These are phyloP conservation scores for Calvadosia cruxmelitensis DNA, from an alignment of 30 jellyfish, hydroid and myxozoan genomes.

Conservation along the genomic window DNA sequence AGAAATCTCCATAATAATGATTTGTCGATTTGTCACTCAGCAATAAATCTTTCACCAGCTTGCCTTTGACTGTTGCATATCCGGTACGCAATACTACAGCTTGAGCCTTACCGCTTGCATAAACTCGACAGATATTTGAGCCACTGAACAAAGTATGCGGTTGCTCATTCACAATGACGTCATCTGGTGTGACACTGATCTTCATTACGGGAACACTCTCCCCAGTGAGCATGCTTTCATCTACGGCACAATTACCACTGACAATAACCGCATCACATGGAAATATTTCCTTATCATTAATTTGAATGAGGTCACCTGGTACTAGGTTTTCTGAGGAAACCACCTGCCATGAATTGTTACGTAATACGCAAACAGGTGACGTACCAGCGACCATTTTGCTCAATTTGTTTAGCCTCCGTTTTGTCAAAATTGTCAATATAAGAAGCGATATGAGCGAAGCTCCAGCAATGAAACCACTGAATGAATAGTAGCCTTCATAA, in stretches of 20 bases:
- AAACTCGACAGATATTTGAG: constrained; percentile 12
- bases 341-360: not conserved
- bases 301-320: not conserved
- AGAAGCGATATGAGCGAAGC: not conserved
- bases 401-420: not conserved
- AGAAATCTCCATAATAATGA: constrained; percentile 15
- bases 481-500: not conserved
- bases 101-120: not conserved
- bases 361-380: not conserved
- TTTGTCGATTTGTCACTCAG: constrained; percentile 13
- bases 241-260: not conserved
- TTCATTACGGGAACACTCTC: not conserved
- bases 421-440: not conserved
- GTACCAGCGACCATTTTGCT: not conserved
- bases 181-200: not conserved
- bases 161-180: not conserved
- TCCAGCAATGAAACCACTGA: not conserved
- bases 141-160: constrained; percentile 7
- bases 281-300: no score
- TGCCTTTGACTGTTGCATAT: constrained; percentile 30
- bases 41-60: constrained; percentile 17
- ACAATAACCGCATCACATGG: not conserved
- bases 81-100: constrained; percentile 43
- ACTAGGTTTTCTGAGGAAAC: not conserved
- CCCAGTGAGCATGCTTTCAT: not conserved